Conservation (phyloP, 1,140 invertebrate species). For the Drosophila miranda region DNA sequence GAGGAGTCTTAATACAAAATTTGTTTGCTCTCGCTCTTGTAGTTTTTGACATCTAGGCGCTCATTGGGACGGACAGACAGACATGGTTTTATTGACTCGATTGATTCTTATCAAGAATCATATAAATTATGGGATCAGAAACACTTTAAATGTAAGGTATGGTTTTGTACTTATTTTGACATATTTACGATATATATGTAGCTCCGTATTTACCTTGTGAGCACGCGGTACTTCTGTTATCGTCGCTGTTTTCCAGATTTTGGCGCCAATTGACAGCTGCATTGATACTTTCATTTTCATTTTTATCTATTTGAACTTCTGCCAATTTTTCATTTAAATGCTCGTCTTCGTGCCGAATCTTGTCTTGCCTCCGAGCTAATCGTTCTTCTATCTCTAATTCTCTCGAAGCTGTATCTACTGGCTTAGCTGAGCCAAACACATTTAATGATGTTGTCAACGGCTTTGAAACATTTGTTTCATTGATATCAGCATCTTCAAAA, state of each 20-base stretch:
- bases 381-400: constrained; percentile 90
- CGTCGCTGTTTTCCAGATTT: constrained; percentile 41
- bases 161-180: too few relatives aligned
- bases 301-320: constrained; percentile 63
- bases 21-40: too few relatives aligned
- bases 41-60: too few relatives aligned
- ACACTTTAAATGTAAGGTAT: too few relatives aligned
- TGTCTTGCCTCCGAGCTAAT: constrained; percentile 82
- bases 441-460: constrained; percentile 85
- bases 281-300: constrained; percentile 68
- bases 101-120: too few relatives aligned
- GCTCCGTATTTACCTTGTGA: constrained; percentile 21
- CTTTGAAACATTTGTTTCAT: constrained; percentile 40
- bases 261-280: constrained; percentile 54
- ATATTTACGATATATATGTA: too few relatives aligned
- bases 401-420: constrained; percentile 94
- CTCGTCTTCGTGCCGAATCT: constrained; percentile 65
- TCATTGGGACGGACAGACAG: too few relatives aligned
- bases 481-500: constrained; percentile 39
- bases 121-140: too few relatives aligned
- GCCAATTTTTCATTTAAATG: constrained; percentile 55
- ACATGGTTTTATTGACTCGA: too few relatives aligned
- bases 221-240: constrained; percentile 29
- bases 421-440: constrained; percentile 96
- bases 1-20: too few relatives aligned